Base-by-base conservation (phyloP, 2,888 invertebrate species). In the Dendrolimus houi region DNA sequence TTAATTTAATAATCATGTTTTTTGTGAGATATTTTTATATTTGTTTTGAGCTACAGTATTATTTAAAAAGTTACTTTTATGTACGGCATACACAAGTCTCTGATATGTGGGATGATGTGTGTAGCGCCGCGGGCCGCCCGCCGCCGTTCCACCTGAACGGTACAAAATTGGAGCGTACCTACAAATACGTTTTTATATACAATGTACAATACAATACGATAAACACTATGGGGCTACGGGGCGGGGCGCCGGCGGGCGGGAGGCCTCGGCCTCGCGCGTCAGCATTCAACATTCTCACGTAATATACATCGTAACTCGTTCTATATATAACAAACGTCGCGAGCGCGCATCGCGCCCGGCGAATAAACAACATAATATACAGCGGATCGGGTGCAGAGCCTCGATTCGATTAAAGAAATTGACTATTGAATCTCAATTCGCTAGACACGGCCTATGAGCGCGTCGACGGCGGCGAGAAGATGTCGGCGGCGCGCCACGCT, bases 21-120 rank as follows among this genome's bases (percentile, higher is more conserved):
- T 29, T 2, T 29, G 29, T 29, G 29, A 29, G 3, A 29, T 14
- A 14, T 14, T 14, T 14, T 14, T 14, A 29, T 29, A 29, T 29
- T 3, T 29, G 29, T 29, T 29, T 29, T 29, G 3, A 29, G 29
- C 29, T 29, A 29, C 29, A 6, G 6, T 29, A 29, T 29, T 29
- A 29, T 8, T 10, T 47, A 47, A 12, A 41, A 52, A 41, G 54
- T 57, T 47, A 57, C 52, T 52, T 54, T 75, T 75, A 77, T 79
- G 79, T 77, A 74, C 72, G 71, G 77, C 77, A 80, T 70, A 79
- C 85, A 81, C 85, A 83, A 84, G 85, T 77, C 81, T 81, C 83
- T 88, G 89, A 90, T 90, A 89, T 88, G 88, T 88, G 86, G 87
- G 87, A 82, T 83, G 86, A 85, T 81, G 87, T 86, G 87, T 86